Percentiles rank a stretch among this genome's conserved stretches.
phyloP scores from a whole-genome alignment of 2,888 invertebrate species.

The Aphodius granarius region DNA sequence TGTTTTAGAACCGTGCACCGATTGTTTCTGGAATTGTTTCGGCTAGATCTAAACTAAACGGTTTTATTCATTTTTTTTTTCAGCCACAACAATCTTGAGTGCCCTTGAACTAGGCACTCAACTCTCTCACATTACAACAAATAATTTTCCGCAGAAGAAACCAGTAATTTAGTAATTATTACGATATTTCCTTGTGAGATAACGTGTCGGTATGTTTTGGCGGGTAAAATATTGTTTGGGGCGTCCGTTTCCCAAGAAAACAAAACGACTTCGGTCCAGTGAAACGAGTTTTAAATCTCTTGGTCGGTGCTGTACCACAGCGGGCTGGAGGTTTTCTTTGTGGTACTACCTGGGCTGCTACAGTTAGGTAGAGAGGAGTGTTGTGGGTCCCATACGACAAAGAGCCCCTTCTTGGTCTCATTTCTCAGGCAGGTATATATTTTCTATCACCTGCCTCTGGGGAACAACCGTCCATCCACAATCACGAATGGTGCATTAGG shows the following conservation, averaged over 20 bases:
- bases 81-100: conserved; percentile 40
- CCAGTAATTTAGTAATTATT: neutral
- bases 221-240: conserved; percentile 1
- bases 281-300: conserved; percentile 17
- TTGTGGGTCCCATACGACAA: conserved; percentile 34
- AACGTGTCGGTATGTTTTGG: neutral
- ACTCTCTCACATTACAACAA: neutral
- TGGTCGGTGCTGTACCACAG: conserved; percentile 33
- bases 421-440: conserved; percentile 36
- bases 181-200: neutral
- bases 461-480: neutral
- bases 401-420: conserved; percentile 33
- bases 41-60: too few relatives aligned
- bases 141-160: too few relatives aligned
- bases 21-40: too few relatives aligned
- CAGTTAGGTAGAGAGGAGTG: conserved; percentile 36
- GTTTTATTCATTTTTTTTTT: conserved; percentile 22
- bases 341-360: conserved; percentile 35
- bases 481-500: neutral
- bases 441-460: conserved; percentile 37
- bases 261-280: neutral
- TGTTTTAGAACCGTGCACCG: neutral
- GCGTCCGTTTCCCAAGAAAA: neutral
- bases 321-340: conserved; percentile 30
- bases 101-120: conserved; percentile 41